These are phyloP conservation scores for Andrena trimmerana DNA, from an alignment of 2,888 invertebrate species.

Conservation along the genomic window DNA sequence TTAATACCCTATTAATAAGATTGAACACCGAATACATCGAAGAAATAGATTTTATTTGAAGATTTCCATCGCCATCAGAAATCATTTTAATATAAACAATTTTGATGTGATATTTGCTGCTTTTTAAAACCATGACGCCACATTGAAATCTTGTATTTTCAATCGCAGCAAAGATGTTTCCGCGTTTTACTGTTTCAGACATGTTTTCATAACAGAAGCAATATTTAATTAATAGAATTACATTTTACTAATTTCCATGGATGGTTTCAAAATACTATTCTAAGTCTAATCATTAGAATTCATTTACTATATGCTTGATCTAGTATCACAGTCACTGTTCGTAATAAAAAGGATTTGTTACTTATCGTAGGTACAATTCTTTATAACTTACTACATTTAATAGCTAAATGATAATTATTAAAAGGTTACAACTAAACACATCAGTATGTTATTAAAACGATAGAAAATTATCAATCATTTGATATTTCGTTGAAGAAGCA, in stretches of 20 bases:
- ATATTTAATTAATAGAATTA: not conserved
- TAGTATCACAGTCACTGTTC: constrained; percentile 60
- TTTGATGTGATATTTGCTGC: not conserved
- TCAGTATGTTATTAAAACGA: not conserved
- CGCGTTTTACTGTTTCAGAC: not conserved
- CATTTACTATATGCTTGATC: constrained; percentile 33
- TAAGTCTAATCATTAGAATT: constrained; percentile 26
- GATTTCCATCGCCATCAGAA: too few species aligned
- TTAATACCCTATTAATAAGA: too few species aligned
- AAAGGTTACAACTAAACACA: constrained; percentile 1
- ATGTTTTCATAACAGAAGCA: not conserved
- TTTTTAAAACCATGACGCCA: not conserved
- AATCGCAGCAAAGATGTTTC: too few species aligned
- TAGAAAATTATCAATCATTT: constrained; percentile 14
- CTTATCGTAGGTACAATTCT: constrained; percentile 15
- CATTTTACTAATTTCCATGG: not conserved
- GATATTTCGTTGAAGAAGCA: constrained; percentile 1
- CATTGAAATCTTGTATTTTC: not conserved
- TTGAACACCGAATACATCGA: too few species aligned
- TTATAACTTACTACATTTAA: constrained; percentile 22
- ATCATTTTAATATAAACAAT: too few species aligned
- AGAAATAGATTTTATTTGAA: too few species aligned
- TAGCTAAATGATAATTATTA: not conserved
- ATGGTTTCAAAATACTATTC: constrained; percentile 15
- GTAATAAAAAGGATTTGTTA: constrained; percentile 33